Evolutionary conservation across 2,888 invertebrate species (phyloP).

Genomic region (Lycophotia porphyrea): DNA sequence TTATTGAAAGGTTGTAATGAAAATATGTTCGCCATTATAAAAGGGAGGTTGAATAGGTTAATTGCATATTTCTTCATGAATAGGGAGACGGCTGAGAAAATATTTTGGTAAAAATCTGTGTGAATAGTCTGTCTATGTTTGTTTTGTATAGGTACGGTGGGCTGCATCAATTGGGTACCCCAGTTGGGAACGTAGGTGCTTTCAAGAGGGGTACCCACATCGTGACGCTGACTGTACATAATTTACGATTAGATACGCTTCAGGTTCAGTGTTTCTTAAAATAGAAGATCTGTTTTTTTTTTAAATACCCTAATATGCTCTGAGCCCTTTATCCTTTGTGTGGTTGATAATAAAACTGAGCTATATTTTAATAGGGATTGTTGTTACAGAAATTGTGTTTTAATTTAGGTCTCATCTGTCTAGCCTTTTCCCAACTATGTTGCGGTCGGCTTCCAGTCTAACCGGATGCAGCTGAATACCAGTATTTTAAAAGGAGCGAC

Average conservation of each 20-base stretch:
- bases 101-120: slow-evolving; percentile 12
- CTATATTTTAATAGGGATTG: background rate
- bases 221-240: too few relatives aligned
- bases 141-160: background rate
- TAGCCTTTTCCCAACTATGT: too few relatives aligned
- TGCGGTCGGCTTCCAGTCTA: too few relatives aligned
- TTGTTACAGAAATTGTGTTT: background rate
- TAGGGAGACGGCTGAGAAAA: slow-evolving; percentile 2
- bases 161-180: too few relatives aligned
- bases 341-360: background rate
- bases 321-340: background rate
- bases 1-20: slow-evolving; percentile 39
- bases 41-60: slow-evolving; percentile 33
- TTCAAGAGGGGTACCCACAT: too few relatives aligned
- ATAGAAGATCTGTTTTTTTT: background rate
- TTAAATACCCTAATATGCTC: background rate
- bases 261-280: background rate
- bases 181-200: too few relatives aligned
- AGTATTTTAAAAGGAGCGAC: too few relatives aligned
- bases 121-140: background rate
- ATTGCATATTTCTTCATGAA: slow-evolving; percentile 48
- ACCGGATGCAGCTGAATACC: too few relatives aligned
- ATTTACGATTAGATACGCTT: background rate
- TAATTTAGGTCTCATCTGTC: too few relatives aligned
- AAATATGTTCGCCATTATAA: slow-evolving; percentile 36